A percentile compares a stretch with the other conserved stretches of the same genome.
Evolutionary conservation across 2,888 invertebrate species (phyloP).

Genomic region (Gastracanthus pulcherrimus): DNA sequence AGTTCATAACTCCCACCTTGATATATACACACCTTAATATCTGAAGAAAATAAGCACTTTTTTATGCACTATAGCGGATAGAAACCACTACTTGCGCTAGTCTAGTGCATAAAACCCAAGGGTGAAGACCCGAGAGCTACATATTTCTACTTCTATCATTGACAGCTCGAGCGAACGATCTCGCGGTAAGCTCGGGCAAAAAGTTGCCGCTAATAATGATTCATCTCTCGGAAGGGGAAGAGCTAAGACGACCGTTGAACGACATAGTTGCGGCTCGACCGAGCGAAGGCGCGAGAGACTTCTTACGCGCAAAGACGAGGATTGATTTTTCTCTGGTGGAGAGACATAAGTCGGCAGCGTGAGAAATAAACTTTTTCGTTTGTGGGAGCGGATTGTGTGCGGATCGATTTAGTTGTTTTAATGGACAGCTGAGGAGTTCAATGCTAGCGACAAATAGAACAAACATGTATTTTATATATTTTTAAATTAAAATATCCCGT

Average conservation of each 20-base stretch:
- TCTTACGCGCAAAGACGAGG: not conserved
- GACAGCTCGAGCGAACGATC: not conserved
- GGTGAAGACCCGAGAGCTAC: not conserved
- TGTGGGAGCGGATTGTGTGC: too few species aligned
- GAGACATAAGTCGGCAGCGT: slow-evolving; percentile 14
- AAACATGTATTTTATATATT: too few species aligned
- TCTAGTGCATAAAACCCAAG: not conserved
- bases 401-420: too few species aligned
- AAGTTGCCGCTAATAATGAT: slow-evolving; percentile 49
- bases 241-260: slow-evolving; percentile 24
- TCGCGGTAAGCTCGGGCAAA: not conserved
- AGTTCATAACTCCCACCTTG: too few species aligned
- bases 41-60: too few species aligned
- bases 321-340: not conserved
- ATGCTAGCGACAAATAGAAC: too few species aligned
- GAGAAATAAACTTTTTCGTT: slow-evolving; percentile 20
- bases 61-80: too few species aligned
- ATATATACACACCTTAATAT: too few species aligned
- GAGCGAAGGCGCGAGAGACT: too few species aligned
- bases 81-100: too few species aligned
- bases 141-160: slow-evolving; percentile 18
- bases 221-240: not conserved
- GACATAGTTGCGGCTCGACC: slow-evolving; percentile 29
- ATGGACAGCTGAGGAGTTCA: too few species aligned
- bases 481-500: too few species aligned